Evolutionary conservation across 2,113 vertebrate genomes (phyloP).

Genomic region (Scytalopus superciliaris): DNA sequence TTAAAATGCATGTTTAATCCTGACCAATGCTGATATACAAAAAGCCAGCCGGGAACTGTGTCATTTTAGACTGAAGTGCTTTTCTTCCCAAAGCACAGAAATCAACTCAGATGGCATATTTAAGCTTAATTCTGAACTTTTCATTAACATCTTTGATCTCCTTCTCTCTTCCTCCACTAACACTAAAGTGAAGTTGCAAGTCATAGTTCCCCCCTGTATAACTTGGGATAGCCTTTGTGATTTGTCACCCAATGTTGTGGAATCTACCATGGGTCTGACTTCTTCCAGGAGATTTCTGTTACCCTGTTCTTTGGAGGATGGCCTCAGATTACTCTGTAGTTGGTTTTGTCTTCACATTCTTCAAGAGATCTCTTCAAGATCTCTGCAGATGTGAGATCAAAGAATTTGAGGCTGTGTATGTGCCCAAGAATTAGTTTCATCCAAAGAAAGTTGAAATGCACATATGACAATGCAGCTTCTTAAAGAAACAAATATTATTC

Average conservation of each 20-base stretch:
- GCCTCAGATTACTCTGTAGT: not conserved
- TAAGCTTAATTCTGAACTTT: not conserved
- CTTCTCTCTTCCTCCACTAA: not conserved
- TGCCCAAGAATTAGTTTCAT: not conserved
- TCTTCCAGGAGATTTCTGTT: not conserved
- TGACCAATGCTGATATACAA: not conserved
- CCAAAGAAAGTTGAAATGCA: not conserved
- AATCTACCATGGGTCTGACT: not conserved
- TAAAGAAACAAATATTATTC: not conserved
- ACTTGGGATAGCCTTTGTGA: not conserved
- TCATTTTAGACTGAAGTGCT: not conserved
- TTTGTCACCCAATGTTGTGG: not conserved
- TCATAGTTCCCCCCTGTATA: not conserved
- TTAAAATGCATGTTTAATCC: not conserved
- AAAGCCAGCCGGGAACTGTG: not conserved
- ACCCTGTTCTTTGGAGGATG: not conserved
- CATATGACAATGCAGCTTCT: not conserved
- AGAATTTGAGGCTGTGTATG: not conserved
- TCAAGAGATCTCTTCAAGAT: not conserved
- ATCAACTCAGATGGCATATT: not conserved
- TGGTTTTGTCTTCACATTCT: not conserved
- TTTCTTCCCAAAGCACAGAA: not conserved
- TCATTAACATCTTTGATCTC: not conserved
- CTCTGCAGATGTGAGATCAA: not conserved
- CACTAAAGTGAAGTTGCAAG: not conserved